phyloP scores from a whole-genome alignment of 2,888 invertebrate species.

The Volucella zonaria region DNA sequence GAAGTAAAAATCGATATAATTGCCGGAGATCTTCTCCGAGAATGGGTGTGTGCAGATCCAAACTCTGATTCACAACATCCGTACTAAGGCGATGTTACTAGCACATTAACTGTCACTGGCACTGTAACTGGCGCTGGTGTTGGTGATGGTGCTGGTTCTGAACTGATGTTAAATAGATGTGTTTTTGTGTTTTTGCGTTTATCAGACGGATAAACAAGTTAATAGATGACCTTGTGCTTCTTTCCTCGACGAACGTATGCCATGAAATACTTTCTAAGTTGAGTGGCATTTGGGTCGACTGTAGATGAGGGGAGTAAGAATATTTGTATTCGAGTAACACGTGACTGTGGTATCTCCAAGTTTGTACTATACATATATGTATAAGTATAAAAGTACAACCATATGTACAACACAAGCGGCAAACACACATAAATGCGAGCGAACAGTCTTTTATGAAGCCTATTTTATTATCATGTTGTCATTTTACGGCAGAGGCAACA shows the following conservation, averaged over 20 bases:
- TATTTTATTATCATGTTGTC: constrained; percentile 59
- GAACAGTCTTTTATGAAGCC: constrained; percentile 55
- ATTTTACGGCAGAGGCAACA: constrained; percentile 36
- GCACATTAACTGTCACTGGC: too few relatives aligned
- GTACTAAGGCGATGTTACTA: too few relatives aligned
- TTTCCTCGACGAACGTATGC: neutral
- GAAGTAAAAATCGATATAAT: constrained; percentile 56
- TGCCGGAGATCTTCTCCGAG: constrained; percentile 7
- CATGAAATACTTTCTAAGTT: constrained; percentile 36
- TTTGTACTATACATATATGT: neutral
- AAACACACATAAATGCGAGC: constrained; percentile 48
- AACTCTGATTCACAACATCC: neutral
- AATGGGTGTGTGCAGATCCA: neutral
- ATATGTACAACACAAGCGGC: constrained; percentile 29
- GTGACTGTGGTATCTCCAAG: neutral
- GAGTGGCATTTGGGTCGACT: constrained; percentile 38
- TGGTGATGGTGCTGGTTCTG: too few relatives aligned
- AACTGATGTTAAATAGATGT: neutral
- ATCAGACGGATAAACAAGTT: constrained; percentile 53
- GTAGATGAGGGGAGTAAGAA: neutral
- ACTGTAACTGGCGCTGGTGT: too few relatives aligned
- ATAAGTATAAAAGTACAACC: neutral
- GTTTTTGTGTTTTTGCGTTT: constrained; percentile 27
- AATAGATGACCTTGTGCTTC: constrained; percentile 43
- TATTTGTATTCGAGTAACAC: too few relatives aligned